phyloP scores from a whole-genome alignment of 2,888 invertebrate species.

The Tinea semifulvella region DNA sequence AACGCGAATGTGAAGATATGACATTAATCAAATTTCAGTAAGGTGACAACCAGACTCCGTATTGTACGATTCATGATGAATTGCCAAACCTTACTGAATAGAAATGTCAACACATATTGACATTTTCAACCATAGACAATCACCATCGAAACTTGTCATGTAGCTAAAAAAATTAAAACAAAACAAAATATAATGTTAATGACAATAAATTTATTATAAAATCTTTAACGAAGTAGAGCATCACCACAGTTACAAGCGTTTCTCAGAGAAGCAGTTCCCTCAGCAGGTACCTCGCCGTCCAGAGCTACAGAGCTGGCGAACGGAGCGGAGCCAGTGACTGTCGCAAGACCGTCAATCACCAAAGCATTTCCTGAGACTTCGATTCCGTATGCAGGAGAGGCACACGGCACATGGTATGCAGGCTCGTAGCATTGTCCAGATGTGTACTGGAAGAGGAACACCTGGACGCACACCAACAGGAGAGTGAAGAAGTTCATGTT shows the following conservation, averaged over 20 bases:
- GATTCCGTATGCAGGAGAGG: slow-evolving; percentile 6
- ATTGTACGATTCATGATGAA: too few relatives aligned
- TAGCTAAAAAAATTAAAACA: too few relatives aligned
- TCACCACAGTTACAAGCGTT: slow-evolving; percentile 3
- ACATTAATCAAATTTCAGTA: too few relatives aligned
- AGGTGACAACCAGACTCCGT: too few relatives aligned
- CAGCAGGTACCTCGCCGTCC: slow-evolving; percentile 2
- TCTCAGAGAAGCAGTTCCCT: neutral
- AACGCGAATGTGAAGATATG: too few relatives aligned
- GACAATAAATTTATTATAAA: too few relatives aligned
- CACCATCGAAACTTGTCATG: too few relatives aligned
- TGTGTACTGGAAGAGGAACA: slow-evolving; percentile 5
- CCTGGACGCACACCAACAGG: slow-evolving; percentile 11
- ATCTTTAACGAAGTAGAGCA: neutral
- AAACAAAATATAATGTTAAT: too few relatives aligned
- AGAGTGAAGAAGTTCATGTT: slow-evolving; percentile 14
- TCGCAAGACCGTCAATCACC: neutral
- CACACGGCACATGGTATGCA: neutral
- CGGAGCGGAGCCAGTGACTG: neutral
- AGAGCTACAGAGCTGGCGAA: slow-evolving; percentile 3
- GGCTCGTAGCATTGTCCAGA: slow-evolving; percentile 1
- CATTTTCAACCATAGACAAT: too few relatives aligned
- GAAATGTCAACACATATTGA: too few relatives aligned
- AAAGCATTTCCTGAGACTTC: neutral
- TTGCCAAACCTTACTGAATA: too few relatives aligned